A percentile compares a stretch with the other conserved stretches of the same genome.
Conservation (phyloP, 2,888 invertebrate genomes). For the Agrypnus murinus region DNA sequence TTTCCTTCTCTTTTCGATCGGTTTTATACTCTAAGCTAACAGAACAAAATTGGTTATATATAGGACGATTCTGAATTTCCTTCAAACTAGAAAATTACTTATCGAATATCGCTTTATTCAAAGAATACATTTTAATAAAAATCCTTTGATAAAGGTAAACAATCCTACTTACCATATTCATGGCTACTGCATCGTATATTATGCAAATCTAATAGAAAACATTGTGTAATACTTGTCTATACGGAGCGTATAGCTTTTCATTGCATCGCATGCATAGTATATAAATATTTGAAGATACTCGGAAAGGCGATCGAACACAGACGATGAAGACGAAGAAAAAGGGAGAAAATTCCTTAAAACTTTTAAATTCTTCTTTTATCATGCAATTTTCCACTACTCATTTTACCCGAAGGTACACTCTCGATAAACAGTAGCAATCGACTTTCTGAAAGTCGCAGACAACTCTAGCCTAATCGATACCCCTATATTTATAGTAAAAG, state of each 20-base stretch:
- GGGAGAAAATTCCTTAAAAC: slow-evolving; percentile 6
- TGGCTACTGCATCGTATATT: too few species aligned
- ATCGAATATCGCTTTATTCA: too few species aligned
- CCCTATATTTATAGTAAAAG: slow-evolving; percentile 30
- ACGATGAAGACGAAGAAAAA: neutral
- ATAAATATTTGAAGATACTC: slow-evolving; percentile 29
- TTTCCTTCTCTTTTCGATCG: too few species aligned
- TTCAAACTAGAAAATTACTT: too few species aligned
- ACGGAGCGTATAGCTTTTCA: neutral
- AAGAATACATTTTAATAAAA: too few species aligned
- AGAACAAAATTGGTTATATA: too few species aligned
- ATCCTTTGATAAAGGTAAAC: too few species aligned
- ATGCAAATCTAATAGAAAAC: too few species aligned
- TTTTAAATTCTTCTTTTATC: slow-evolving; percentile 30
- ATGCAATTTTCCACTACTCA: slow-evolving; percentile 32
- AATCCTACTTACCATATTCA: too few species aligned
- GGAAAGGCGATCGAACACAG: slow-evolving; percentile 23
- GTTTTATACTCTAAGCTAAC: too few species aligned
- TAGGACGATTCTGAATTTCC: too few species aligned
- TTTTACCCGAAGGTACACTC: neutral
- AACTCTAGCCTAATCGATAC: slow-evolving; percentile 27
- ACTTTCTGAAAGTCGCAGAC: slow-evolving; percentile 5
- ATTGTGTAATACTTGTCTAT: neutral
- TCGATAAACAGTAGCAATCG: neutral
- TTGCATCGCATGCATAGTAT: slow-evolving; percentile 22